Evolutionary conservation across 1,140 invertebrate species (phyloP).

Genomic region (Ceratosolen fusciceps): DNA sequence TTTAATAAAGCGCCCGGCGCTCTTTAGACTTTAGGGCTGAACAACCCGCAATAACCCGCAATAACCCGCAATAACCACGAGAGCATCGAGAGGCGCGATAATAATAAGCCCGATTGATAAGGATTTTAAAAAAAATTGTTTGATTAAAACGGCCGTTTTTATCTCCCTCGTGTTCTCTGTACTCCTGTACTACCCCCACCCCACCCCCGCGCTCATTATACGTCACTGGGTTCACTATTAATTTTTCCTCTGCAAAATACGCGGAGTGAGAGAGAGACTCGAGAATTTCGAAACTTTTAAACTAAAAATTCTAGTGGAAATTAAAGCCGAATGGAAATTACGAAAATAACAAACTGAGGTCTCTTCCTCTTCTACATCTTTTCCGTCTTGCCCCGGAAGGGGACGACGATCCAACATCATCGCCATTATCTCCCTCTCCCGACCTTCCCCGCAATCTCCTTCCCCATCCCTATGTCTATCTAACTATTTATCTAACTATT

Average conservation of each 20-base stretch:
- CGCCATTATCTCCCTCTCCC: constrained; percentile 13
- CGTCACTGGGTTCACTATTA: not conserved
- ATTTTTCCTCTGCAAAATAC: not conserved
- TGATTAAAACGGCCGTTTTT: constrained; percentile 44
- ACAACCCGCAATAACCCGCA: too few relatives aligned
- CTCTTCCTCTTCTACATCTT: constrained; percentile 13
- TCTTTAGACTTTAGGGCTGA: too few relatives aligned
- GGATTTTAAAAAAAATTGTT: constrained; percentile 45
- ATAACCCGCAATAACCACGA: not conserved
- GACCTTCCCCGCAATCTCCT: too few relatives aligned
- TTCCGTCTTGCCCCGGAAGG: constrained; percentile 3
- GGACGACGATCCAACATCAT: not conserved
- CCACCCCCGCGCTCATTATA: not conserved
- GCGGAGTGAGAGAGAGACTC: not conserved
- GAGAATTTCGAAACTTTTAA: constrained; percentile 37
- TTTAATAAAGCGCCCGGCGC: too few relatives aligned
- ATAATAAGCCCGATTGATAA: constrained; percentile 18
- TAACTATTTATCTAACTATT: not conserved
- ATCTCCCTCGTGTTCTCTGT: not conserved
- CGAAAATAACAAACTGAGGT: constrained; percentile 30
- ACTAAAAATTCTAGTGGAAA: constrained; percentile 40
- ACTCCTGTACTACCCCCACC: too few relatives aligned
- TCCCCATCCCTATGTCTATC: not conserved
- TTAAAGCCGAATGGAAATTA: constrained; percentile 33
- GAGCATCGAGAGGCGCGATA: constrained; percentile 36